Conservation (phyloP, 2,888 invertebrate genomes). For the Apotomis turbidana region DNA sequence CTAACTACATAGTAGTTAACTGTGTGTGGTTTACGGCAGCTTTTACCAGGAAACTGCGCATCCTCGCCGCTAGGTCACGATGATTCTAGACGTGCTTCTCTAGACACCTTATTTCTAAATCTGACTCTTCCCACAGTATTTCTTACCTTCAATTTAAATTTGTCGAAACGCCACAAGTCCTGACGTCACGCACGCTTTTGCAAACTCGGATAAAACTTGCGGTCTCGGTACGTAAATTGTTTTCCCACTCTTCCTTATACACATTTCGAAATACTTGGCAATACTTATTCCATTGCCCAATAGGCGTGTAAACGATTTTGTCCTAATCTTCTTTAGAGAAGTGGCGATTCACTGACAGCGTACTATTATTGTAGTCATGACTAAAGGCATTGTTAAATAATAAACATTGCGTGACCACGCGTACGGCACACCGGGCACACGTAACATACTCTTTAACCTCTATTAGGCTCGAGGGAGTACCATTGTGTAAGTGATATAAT, state of each 20-base stretch:
- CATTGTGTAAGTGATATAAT: slow-evolving; percentile 57
- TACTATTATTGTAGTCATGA: slow-evolving; percentile 55
- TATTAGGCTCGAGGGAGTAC: slow-evolving; percentile 49
- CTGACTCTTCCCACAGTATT: neutral
- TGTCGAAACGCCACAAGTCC: slow-evolving; percentile 44
- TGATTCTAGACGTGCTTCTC: neutral
- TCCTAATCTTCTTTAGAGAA: slow-evolving; percentile 32
- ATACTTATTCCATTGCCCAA: slow-evolving; percentile 30
- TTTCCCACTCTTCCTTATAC: slow-evolving; percentile 36
- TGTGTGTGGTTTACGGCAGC: neutral
- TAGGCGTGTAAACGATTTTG: slow-evolving; percentile 41
- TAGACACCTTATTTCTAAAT: slow-evolving; percentile 1
- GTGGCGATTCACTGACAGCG: slow-evolving; percentile 53
- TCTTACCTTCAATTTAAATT: slow-evolving; percentile 7
- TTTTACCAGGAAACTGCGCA: neutral
- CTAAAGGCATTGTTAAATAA: slow-evolving; percentile 50
- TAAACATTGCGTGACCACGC: slow-evolving; percentile 55
- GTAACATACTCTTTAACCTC: slow-evolving; percentile 69
- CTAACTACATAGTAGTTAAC: neutral
- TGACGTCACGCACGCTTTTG: slow-evolving; percentile 50
- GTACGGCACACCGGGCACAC: slow-evolving; percentile 54
- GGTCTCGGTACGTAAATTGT: slow-evolving; percentile 47
- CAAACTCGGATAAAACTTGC: slow-evolving; percentile 55
- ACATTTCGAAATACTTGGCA: slow-evolving; percentile 26
- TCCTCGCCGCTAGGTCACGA: slow-evolving; percentile 1